Evolutionary conservation across 2,888 invertebrate species (phyloP).

Genomic region (Harpagoxenus sublaevis): DNA sequence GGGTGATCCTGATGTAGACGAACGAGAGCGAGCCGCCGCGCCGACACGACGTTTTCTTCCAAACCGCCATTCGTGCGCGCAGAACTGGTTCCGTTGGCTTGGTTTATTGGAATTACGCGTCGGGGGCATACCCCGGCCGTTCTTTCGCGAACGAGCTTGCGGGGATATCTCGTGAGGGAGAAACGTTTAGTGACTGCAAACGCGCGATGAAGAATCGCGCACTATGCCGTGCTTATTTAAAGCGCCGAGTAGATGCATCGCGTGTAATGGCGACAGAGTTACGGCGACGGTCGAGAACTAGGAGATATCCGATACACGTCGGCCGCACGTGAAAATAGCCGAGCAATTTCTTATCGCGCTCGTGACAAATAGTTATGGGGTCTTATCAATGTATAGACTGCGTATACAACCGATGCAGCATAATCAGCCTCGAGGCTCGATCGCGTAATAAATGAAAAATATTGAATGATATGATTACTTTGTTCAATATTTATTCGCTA

Average conservation of each 20-base stretch:
- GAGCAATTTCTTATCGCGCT: slow-evolving; percentile 46
- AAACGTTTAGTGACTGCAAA: slow-evolving; percentile 27
- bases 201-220: slow-evolving; percentile 41
- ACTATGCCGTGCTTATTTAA: slow-evolving; percentile 48
- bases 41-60: slow-evolving; percentile 49
- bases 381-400: neutral
- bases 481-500: neutral
- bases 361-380: slow-evolving; percentile 37
- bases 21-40: slow-evolving; percentile 54
- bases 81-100: slow-evolving; percentile 30
- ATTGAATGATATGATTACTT: neutral
- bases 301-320: slow-evolving; percentile 50
- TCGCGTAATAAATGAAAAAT: slow-evolving; percentile 14
- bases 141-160: neutral
- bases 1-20: slow-evolving; percentile 58
- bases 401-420: slow-evolving; percentile 15
- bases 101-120: slow-evolving; percentile 32
- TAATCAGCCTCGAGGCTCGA: slow-evolving; percentile 7
- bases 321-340: slow-evolving; percentile 24
- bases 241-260: slow-evolving; percentile 24
- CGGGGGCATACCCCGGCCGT: neutral
- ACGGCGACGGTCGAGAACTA: slow-evolving; percentile 26
- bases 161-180: neutral
- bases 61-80: slow-evolving; percentile 25
- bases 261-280: slow-evolving; percentile 45